phyloP scores from a whole-genome alignment of 2,113 vertebrate species.

The Pyrgilauda ruficollis region DNA sequence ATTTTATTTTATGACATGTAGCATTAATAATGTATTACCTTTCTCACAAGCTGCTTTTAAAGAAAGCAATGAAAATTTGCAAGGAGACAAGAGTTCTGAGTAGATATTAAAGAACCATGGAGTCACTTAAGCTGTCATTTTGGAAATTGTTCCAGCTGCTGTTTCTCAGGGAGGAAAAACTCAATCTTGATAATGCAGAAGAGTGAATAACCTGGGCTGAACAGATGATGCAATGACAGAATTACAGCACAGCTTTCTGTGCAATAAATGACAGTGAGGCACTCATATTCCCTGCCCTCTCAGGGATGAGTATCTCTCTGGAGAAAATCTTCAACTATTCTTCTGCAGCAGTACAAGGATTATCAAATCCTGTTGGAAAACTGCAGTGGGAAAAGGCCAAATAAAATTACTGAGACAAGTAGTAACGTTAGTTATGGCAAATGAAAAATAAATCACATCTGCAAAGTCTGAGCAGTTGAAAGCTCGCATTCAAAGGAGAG shows the following conservation, averaged over 20 bases:
- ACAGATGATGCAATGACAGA: conserved; percentile 4
- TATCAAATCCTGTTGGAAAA: background rate
- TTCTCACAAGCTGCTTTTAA: conserved; percentile 54
- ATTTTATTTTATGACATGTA: conserved; percentile 70
- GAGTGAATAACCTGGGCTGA: conserved; percentile 21
- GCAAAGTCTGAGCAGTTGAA: background rate
- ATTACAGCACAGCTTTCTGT: background rate
- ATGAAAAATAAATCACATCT: background rate
- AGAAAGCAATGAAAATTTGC: conserved; percentile 55
- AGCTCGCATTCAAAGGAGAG: background rate
- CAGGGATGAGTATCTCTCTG: background rate
- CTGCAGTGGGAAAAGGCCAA: background rate
- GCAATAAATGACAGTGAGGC: background rate
- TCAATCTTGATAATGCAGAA: conserved; percentile 7
- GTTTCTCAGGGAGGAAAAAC: conserved; percentile 9
- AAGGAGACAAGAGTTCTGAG: conserved; percentile 54
- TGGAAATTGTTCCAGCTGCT: conserved; percentile 40
- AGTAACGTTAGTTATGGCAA: background rate
- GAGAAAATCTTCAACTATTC: background rate
- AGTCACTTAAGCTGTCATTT: conserved; percentile 67
- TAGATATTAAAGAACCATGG: conserved; percentile 51
- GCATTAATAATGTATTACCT: conserved; percentile 74
- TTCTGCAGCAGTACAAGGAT: background rate
- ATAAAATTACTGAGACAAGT: background rate
- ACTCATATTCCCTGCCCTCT: background rate